Evolutionary conservation across 2,113 vertebrate genomes (phyloP).

Genomic region (Hipposideros armiger): DNA sequence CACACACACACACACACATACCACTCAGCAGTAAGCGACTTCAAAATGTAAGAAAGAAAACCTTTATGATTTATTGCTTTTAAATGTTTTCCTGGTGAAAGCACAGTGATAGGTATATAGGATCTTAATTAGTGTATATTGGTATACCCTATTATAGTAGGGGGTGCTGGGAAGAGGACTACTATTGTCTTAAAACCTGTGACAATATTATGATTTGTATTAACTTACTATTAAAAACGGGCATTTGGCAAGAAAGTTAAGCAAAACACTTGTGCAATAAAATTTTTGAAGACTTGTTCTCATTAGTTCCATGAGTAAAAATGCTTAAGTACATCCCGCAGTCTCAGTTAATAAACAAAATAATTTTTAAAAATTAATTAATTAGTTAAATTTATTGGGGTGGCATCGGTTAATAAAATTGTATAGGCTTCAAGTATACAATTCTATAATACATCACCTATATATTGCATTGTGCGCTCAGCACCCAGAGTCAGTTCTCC

Average conservation of each 20-base stretch:
- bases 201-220: background rate
- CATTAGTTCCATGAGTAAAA: background rate
- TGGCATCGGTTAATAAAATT: no score
- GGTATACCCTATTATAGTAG: background rate
- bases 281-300: background rate
- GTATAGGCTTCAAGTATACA: no score
- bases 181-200: background rate
- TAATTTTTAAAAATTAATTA: background rate
- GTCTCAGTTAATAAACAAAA: background rate
- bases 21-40: background rate
- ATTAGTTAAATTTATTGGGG: no score
- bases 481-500: no score
- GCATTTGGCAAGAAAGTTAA: slow-evolving; percentile 13
- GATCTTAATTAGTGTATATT: background rate
- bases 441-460: no score
- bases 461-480: no score
- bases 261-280: background rate
- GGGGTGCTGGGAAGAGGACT: background rate
- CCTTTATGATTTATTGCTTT: background rate
- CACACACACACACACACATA: no score
- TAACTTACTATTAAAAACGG: background rate
- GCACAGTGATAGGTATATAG: background rate
- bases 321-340: background rate
- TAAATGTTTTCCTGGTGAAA: background rate
- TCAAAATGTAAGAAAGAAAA: slow-evolving; percentile 8